phyloP scores from a whole-genome alignment of 2,888 invertebrate genomes.

The Pecten maximus region DNA sequence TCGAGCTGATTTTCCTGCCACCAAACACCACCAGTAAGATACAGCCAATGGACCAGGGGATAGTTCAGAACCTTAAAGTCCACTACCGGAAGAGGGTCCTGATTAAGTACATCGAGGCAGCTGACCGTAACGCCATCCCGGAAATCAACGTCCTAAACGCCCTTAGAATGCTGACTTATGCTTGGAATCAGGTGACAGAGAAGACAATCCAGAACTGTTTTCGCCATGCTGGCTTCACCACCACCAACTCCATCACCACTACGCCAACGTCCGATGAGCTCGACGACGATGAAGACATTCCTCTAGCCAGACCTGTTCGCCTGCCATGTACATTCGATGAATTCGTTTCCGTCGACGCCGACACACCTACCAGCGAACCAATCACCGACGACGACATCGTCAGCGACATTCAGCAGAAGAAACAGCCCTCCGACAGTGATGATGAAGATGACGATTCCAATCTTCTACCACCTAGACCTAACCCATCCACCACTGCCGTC shows the following conservation, averaged over 20 bases:
- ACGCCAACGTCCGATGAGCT: neutral
- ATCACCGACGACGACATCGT: no score
- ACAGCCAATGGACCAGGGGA: slow-evolving; percentile 56
- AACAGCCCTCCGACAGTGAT: no score
- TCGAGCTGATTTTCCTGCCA: slow-evolving; percentile 55
- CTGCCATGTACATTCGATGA: slow-evolving; percentile 39
- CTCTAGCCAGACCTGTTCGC: neutral
- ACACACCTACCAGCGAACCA: neutral
- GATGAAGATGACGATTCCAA: no score
- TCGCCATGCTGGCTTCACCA: slow-evolving; percentile 49
- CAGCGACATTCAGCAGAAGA: no score
- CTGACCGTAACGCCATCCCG: no score
- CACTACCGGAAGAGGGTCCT: neutral
- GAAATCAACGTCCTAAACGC: no score
- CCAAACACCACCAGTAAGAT: slow-evolving; percentile 49
- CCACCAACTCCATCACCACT: neutral
- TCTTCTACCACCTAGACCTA: no score
- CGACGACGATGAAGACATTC: no score
- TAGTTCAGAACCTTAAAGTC: slow-evolving; percentile 51
- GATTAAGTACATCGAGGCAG: neutral
- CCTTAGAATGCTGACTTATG: no score
- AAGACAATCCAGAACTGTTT: slow-evolving; percentile 48
- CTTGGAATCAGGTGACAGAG: slow-evolving; percentile 43
- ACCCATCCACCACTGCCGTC: no score
- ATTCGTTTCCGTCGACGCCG: slow-evolving; percentile 42